These are phyloP conservation scores for Caranx melampygus DNA, from an alignment of 2,113 vertebrate genomes.

Conservation along the genomic window DNA sequence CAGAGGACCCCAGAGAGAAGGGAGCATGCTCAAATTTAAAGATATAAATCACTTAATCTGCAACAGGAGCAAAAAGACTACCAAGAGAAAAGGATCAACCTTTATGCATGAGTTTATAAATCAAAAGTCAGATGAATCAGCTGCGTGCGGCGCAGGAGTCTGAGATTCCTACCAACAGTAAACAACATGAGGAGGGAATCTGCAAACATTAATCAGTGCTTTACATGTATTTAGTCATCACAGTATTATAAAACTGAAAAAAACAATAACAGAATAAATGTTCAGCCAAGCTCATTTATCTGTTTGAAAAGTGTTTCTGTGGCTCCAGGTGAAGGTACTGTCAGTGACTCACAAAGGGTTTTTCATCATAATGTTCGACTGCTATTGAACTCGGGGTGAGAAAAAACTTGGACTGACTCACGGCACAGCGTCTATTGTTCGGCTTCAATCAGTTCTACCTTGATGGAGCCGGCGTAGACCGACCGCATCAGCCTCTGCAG, in stretches of 20 bases:
- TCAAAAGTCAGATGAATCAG: no score
- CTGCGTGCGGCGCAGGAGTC: no score
- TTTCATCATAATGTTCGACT: conserved; percentile 3
- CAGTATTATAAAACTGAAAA: not conserved
- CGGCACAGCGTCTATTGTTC: conserved; percentile 16
- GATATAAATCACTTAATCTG: no score
- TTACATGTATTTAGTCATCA: not conserved
- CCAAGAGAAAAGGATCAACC: no score
- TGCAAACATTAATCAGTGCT: not conserved
- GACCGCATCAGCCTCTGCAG: not conserved
- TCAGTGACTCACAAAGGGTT: conserved; percentile 21
- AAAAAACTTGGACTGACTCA: not conserved
- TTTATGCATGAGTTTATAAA: not conserved
- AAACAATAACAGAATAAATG: not conserved
- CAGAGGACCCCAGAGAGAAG: no score
- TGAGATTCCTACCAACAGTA: no score
- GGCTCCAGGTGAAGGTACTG: not conserved
- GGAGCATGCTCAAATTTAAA: no score
- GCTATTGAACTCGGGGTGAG: not conserved
- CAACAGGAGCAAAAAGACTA: no score
- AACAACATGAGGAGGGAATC: not conserved
- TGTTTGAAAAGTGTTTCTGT: not conserved
- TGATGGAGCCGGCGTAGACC: not conserved
- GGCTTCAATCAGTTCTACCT: conserved; percentile 11
- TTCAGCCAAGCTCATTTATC: not conserved